Evolutionary conservation across 2,113 vertebrate genomes (phyloP).

Genomic region (Cygnus atratus): DNA sequence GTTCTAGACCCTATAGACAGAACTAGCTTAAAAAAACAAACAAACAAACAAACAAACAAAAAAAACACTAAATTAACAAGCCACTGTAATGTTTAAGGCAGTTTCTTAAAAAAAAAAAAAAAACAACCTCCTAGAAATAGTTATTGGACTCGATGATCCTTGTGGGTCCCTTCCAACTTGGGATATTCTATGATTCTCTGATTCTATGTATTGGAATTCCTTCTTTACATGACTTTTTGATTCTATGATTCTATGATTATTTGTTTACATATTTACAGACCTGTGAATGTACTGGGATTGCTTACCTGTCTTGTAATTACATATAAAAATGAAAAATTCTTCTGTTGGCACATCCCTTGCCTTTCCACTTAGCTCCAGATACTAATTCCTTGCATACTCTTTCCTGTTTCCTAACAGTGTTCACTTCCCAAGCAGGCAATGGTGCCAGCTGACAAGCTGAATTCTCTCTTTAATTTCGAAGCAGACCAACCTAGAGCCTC

Average conservation of each 20-base stretch:
- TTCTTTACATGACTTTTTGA: too few relatives aligned
- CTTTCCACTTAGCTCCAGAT: not conserved
- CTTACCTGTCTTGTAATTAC: not conserved
- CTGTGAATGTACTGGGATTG: not conserved
- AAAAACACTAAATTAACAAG: not conserved
- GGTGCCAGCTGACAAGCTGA: not conserved
- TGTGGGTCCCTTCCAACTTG: too few relatives aligned
- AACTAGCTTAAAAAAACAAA: not conserved
- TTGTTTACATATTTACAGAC: not conserved
- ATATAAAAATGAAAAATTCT: not conserved
- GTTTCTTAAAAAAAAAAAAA: not conserved
- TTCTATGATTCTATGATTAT: too few relatives aligned
- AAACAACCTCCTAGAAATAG: not conserved
- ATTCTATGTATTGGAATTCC: too few relatives aligned
- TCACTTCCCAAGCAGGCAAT: not conserved
- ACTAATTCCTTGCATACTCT: not conserved
- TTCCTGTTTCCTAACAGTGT: not conserved
- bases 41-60: not conserved
- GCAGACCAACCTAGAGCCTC: constrained; percentile 4
- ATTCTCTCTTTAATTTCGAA: not conserved
- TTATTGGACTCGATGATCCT: too few relatives aligned
- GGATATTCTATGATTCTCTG: too few relatives aligned
- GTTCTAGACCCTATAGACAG: not conserved
- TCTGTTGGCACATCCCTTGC: not conserved
- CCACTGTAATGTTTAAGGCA: not conserved